phyloP scores from a whole-genome alignment of 2,888 invertebrate genomes.

The Caenorhabditis doughertyi region DNA sequence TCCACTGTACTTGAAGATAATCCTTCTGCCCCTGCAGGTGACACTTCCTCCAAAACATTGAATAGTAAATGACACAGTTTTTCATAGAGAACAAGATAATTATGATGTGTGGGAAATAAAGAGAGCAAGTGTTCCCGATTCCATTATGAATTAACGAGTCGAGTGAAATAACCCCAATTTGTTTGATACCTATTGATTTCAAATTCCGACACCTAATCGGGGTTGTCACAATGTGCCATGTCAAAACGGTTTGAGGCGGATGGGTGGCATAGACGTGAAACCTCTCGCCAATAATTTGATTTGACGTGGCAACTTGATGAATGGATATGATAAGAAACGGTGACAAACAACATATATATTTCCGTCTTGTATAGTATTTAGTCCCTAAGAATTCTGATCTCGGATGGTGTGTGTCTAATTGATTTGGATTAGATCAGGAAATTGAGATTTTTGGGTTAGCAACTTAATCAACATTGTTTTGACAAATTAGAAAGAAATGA shows the following conservation, averaged over 20 bases:
- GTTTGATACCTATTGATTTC: constrained; percentile 1
- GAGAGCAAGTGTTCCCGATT: background rate
- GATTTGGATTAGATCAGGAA: background rate
- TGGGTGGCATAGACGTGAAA: constrained; percentile 41
- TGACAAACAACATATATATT: constrained; percentile 23
- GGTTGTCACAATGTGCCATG: constrained; percentile 49
- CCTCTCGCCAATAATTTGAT: constrained; percentile 43
- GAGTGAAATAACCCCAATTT: constrained; percentile 2
- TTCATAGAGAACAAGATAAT: constrained; percentile 24
- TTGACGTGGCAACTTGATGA: constrained; percentile 58
- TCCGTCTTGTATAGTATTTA: constrained; percentile 34
- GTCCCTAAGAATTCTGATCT: constrained; percentile 6
- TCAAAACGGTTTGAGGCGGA: constrained; percentile 23
- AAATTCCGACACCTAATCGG: constrained; percentile 29
- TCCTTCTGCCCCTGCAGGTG: constrained; percentile 43
- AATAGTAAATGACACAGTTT: constrained; percentile 11
- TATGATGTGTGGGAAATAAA: background rate
- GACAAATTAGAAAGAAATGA: background rate
- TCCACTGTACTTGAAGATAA: constrained; percentile 47
- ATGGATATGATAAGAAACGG: constrained; percentile 32
- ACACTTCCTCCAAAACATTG: constrained; percentile 12
- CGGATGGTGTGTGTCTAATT: constrained; percentile 1
- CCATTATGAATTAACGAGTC: background rate
- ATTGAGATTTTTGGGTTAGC: background rate
- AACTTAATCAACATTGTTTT: background rate